Evolutionary conservation across 1,140 invertebrate genomes (phyloP).

Genomic region (Aphelenchoides fujianensis): DNA sequence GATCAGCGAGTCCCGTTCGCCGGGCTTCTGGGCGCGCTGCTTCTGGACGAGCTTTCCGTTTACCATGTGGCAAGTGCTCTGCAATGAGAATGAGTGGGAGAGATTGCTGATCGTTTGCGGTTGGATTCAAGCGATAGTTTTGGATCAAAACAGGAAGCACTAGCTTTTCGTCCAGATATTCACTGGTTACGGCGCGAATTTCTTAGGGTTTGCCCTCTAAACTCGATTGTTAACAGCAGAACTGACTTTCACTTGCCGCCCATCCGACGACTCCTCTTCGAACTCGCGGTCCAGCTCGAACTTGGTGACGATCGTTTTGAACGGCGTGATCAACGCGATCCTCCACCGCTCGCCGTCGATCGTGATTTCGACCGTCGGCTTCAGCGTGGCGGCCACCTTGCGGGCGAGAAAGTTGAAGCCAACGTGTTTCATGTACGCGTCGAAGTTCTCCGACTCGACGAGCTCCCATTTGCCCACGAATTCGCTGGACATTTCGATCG

Average conservation of each 20-base stretch:
- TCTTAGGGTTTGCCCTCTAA: background rate
- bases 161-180: no score
- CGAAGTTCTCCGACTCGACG: slow-evolving; percentile 11
- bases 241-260: background rate
- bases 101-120: no score
- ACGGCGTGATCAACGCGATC: background rate
- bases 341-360: background rate
- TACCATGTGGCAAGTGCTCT: background rate
- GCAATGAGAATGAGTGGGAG: background rate
- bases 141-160: no score
- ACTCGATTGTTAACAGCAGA: background rate
- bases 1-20: background rate
- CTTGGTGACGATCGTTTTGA: background rate
- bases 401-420: background rate
- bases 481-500: background rate
- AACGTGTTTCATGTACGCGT: background rate
- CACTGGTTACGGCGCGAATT: background rate
- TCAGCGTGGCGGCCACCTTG: background rate
- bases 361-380: background rate
- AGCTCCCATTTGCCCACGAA: background rate
- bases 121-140: no score
- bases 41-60: background rate
- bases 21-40: background rate
- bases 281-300: slow-evolving; percentile 4
- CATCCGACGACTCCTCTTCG: slow-evolving; percentile 4